Base-by-base conservation (phyloP, 2,888 invertebrate species). In the Calephelis perditalis region DNA sequence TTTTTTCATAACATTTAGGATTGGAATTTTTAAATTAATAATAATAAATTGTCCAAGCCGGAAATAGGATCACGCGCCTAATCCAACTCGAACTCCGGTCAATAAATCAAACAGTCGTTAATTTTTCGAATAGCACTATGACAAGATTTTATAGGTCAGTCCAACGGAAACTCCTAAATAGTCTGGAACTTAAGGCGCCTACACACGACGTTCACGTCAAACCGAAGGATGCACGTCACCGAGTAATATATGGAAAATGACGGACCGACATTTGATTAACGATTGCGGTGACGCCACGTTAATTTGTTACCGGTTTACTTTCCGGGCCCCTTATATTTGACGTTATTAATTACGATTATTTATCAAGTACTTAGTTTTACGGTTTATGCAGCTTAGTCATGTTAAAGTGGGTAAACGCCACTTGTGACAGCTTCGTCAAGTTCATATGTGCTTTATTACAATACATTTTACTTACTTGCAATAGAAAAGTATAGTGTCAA, bases 261-360 rank as follows among this genome's bases (percentile, higher is more conserved):
- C 65, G 63, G 57, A 58, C 52, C 60, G 65, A 60, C 58, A 64
- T 63, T 63, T 67, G 67, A 69, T 67, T 65, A 67, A 69, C 65
- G 68, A 68, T 60, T 57, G 63, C 15, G 52, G 62, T 63, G 68
- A 67, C 68, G 58, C 61, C 62, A 62, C 61, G 65, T 62, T 66
- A 69, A 69, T 69, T 67, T 69, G 68, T 67, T 66, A 65, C 62
- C 62, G 64, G 64, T 65, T 65, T 65, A 56, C 61, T 59, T 65
- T 60, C 35, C 49, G 35, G 9, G 66, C 55, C 60, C 64, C 57
- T 62, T 64, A 64, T 63, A 64, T 59, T 56, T 43, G 56, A 47
- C 56, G 26, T 46, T 52, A 44, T n/a, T 56, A 44, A 54, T 49
- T 35, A 49, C 47, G 12, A 49, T 49, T 49, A 49, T 49, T 49